Percentiles rank a stretch among this genome's conserved stretches.
Evolutionary conservation across 2,113 vertebrate genomes (phyloP).

Genomic region (Platichthys stellatus): DNA sequence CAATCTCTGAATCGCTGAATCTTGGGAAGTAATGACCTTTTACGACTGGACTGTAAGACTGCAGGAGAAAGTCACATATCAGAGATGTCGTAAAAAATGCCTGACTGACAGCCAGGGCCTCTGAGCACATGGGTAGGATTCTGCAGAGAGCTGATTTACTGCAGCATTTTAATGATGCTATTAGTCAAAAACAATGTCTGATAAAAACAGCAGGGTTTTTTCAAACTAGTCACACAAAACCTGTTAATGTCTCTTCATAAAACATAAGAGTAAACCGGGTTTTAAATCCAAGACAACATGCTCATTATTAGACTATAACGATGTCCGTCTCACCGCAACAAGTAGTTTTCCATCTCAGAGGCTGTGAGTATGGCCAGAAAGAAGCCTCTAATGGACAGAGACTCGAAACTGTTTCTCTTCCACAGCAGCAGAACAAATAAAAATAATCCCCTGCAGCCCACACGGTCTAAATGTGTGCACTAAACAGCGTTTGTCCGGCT

Average conservation of each 20-base stretch:
- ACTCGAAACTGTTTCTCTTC: not conserved
- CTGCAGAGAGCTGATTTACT: not conserved
- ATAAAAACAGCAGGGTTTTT: not conserved
- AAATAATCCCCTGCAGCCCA: conserved; percentile 15
- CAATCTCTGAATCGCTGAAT: not conserved
- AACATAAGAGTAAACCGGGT: no score
- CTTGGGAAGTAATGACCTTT: not conserved
- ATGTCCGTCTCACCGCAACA: conserved; percentile 23
- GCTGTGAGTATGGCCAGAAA: not conserved
- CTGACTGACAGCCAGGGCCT: no score
- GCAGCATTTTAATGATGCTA: not conserved
- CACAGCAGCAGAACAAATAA: conserved; percentile 1
- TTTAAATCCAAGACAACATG: no score
- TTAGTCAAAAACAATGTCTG: no score
- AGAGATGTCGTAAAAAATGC: not conserved
- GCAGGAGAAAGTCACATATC: not conserved
- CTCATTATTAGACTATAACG: no score
- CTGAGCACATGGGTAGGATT: not conserved
- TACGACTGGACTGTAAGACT: not conserved
- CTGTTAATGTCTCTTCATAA: no score
- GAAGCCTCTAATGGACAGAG: conserved; percentile 5
- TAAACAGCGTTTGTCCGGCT: conserved; percentile 14
- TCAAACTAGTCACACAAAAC: not conserved
- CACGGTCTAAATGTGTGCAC: not conserved
- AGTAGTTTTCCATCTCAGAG: conserved; percentile 2